phyloP scores from a whole-genome alignment of 2,113 vertebrate genomes.

The Parus major region DNA sequence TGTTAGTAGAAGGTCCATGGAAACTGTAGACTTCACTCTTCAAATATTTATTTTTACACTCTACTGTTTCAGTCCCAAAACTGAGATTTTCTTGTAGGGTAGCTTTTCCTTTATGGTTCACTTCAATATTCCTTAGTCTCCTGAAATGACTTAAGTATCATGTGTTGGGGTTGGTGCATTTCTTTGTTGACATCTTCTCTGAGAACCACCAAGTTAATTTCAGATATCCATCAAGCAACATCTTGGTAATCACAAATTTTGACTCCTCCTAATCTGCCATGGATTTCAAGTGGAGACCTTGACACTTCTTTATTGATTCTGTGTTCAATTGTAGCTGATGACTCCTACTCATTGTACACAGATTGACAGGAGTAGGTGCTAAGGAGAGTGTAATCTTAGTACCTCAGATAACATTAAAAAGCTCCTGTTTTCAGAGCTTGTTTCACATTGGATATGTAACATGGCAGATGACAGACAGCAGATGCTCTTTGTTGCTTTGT shows the following conservation, averaged over 20 bases:
- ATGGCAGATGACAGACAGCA: not conserved
- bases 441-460: not conserved
- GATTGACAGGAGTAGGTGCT: not conserved
- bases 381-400: not conserved
- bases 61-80: not conserved
- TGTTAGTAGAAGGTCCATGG: not conserved
- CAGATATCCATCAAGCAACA: not conserved
- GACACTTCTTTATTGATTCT: not conserved
- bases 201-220: not conserved
- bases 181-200: not conserved
- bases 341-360: not conserved
- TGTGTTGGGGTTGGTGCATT: not conserved
- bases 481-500: not conserved
- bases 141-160: not conserved
- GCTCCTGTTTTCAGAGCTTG: not conserved
- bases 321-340: not conserved
- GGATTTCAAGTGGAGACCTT: not conserved
- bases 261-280: not conserved
- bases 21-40: not conserved
- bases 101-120: not conserved
- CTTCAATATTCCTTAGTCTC: not conserved
- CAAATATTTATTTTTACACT: not conserved
- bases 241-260: not conserved
- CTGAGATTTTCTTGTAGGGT: not conserved
- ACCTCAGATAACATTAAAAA: not conserved